phyloP scores from a whole-genome alignment of 2,888 invertebrate species.

The Bedellia somnulentella region DNA sequence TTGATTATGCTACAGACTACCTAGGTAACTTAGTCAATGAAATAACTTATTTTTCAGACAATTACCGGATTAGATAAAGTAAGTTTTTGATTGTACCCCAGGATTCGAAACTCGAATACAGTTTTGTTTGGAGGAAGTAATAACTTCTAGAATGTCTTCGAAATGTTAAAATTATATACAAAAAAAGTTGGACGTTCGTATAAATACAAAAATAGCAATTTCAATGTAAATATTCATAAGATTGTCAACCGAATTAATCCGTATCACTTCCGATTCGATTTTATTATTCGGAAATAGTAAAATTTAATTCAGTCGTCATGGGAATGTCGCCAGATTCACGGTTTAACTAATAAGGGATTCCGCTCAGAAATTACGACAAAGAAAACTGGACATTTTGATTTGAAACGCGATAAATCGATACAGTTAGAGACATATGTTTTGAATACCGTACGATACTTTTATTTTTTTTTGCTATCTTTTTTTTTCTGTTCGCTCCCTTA shows the following conservation, averaged over 20 bases:
- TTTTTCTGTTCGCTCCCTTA: conserved; percentile 23
- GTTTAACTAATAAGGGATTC: conserved; percentile 43
- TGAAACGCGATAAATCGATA: conserved; percentile 42
- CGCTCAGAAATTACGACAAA: conserved; percentile 14
- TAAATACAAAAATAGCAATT: no score
- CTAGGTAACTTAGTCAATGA: no score
- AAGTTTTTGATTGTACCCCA: no score
- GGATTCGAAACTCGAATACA: no score
- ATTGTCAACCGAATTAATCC: conserved; percentile 40
- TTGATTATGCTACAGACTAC: no score
- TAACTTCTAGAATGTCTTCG: no score
- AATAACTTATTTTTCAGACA: no score
- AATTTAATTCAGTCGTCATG: conserved; percentile 49
- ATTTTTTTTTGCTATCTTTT: conserved; percentile 16
- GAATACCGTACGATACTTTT: conserved; percentile 45
- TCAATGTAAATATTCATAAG: conserved; percentile 20
- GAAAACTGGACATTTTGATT: conserved; percentile 27
- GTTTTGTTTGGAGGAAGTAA: no score
- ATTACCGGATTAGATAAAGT: no score
- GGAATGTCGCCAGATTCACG: conserved; percentile 47
- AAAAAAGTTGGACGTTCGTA: no score
- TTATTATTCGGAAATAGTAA: conserved; percentile 29
- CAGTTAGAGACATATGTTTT: conserved; percentile 54
- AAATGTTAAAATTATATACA: no score
- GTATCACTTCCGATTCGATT: conserved; percentile 31